Evolutionary conservation across 2,113 vertebrate genomes (phyloP), one percentile per base, ranked within the genome.

Genomic region (Hippolais icterina): DNA sequence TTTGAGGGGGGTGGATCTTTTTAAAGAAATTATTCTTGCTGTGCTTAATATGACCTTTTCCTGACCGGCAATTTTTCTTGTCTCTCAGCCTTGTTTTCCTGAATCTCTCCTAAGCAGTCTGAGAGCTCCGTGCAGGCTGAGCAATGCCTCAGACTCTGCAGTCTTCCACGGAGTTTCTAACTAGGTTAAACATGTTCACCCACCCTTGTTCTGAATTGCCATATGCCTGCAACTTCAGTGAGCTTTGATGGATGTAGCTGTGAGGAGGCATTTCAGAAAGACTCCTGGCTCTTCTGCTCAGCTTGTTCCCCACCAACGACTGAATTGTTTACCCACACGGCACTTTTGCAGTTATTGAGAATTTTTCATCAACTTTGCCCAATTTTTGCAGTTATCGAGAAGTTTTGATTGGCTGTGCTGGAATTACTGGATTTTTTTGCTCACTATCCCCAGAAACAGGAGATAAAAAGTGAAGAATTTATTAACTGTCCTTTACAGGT

Each of bases 171-270:
- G 87, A 92, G 64, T 72, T 94, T 75, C 85, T 93, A 90, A 89
- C 86, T 95, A 92, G 93, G 85, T 88, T 91, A 94, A 94, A 88
- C 47, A 65, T 85, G 68, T 93, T 93, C 87, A 81, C 60, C 87
- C 94, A 83, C 66, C 91, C 83, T 84, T 89, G 63, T 79, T 91
- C 88, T 96, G 87, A 91, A 91, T 44, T 87, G 89, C 86, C 89
- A 84, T 94, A 94, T 91, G 83, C 77, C 93, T 91, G 84, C 71
- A 89, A 37, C 87, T 95, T 75, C 75, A 90, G 54, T 6, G 41
- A 89, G 89, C 42, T 88, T 83, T 92, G 80, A 86, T 89, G 65
- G 83, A 89, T 84, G 23, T 33, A 90, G 74, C 91, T 94, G 59
- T 65, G 80, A 87, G 74, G 66, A 91, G 59, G 41, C 53, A 89